Conservation (phyloP, 1,140 invertebrate genomes). For the Drosophila kikkawai region DNA sequence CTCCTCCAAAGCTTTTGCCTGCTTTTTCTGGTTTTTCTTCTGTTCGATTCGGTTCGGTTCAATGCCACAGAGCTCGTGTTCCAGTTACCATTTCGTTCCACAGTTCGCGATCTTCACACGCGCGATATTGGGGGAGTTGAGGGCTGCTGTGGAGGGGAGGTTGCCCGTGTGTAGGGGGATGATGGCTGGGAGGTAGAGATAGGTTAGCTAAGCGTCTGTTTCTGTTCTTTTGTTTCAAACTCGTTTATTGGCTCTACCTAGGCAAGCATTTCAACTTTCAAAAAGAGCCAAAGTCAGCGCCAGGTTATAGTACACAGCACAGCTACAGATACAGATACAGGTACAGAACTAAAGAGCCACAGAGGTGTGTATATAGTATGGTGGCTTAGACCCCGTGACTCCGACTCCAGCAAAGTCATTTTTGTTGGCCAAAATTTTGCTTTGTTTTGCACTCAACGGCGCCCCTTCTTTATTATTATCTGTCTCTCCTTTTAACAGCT, state of each 20-base stretch:
- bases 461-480: constrained; percentile 46
- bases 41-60: constrained; percentile 31
- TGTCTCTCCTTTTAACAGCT: constrained; percentile 25
- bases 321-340: constrained; percentile 15
- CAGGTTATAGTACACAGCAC: constrained; percentile 58
- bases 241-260: constrained; percentile 72
- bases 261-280: constrained; percentile 75
- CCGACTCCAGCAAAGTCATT: constrained; percentile 34
- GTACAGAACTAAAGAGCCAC: constrained; percentile 25
- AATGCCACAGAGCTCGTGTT: constrained; percentile 46
- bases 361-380: constrained; percentile 3
- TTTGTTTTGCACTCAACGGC: constrained; percentile 50
- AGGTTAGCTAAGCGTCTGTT: constrained; percentile 72
- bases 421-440: constrained; percentile 63
- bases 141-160: background rate
- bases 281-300: constrained; percentile 70
- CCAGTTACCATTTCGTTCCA: constrained; percentile 69
- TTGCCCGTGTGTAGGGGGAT: background rate
- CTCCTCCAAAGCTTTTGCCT: background rate
- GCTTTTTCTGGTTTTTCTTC: constrained; percentile 34
- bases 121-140: constrained; percentile 27
- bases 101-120: constrained; percentile 73
- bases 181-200: constrained; percentile 27
- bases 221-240: constrained; percentile 83
- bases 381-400: constrained; percentile 50